phyloP scores from a whole-genome alignment of 37 sponge, comb jelly and placozoan species.

The Axinella damicornis region DNA sequence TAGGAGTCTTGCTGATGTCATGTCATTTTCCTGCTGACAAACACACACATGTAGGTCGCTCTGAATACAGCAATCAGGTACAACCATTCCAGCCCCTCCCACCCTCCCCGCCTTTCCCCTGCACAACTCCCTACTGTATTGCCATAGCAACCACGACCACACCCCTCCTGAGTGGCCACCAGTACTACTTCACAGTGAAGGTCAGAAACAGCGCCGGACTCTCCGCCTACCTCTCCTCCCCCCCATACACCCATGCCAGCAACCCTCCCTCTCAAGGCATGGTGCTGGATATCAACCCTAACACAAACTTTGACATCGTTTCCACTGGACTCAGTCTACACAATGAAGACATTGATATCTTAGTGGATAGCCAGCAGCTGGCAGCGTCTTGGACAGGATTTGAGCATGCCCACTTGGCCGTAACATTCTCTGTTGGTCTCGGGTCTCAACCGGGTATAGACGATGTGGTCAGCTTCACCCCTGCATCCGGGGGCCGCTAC shows the following conservation, averaged over 20 bases:
- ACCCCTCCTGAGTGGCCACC: constrained; percentile 26
- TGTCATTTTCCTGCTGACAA: neutral
- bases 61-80: constrained; percentile 39
- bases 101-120: neutral
- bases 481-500: constrained; percentile 11
- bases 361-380: constrained; percentile 12
- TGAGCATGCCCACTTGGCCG: constrained; percentile 14
- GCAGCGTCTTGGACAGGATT: constrained; percentile 39
- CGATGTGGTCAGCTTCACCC: constrained; percentile 28
- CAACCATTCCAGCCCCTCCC: constrained; percentile 30
- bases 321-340: constrained; percentile 3
- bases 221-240: constrained; percentile 12
- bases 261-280: neutral
- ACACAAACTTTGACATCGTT: neutral
- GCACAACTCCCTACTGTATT: constrained; percentile 49
- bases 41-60: constrained; percentile 24
- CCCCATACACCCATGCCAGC: constrained; percentile 9
- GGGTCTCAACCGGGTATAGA: constrained; percentile 46
- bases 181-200: constrained; percentile 55
- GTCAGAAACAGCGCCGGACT: constrained; percentile 62
- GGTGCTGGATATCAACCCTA: constrained; percentile 48
- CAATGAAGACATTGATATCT: constrained; percentile 45
- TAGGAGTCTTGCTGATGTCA: neutral
- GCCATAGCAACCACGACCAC: constrained; percentile 28
- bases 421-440: constrained; percentile 42